Evolutionary conservation across 1,140 invertebrate genomes (phyloP).

Genomic region (Andrena cerasifolii): DNA sequence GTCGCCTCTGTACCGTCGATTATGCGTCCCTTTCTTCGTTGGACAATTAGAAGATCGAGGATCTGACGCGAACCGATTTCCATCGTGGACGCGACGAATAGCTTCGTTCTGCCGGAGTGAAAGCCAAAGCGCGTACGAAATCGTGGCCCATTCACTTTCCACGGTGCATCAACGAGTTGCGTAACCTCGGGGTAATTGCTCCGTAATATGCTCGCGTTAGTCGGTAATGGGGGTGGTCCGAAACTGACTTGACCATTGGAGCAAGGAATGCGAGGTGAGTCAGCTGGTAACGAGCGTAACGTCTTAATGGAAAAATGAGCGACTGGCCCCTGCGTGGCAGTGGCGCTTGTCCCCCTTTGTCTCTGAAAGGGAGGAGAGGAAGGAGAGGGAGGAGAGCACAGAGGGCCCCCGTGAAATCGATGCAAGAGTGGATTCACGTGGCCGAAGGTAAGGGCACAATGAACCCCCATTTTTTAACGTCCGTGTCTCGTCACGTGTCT

Average conservation of each 20-base stretch:
- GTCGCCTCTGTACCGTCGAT: not conserved
- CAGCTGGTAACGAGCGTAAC: not conserved
- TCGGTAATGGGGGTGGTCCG: constrained; percentile 7
- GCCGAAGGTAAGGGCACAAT: constrained; percentile 51
- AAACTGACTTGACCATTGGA: not conserved
- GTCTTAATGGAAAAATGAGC: constrained; percentile 51
- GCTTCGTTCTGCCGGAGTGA: too few relatives aligned
- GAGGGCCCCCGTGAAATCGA: constrained; percentile 47
- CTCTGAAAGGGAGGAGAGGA: not conserved
- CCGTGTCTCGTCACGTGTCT: constrained; percentile 28
- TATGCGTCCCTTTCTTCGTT: not conserved
- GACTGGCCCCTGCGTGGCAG: not conserved
- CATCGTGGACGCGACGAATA: too few relatives aligned
- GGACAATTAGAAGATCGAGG: too few relatives aligned
- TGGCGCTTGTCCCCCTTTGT: constrained; percentile 16
- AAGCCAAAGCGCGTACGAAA: too few relatives aligned
- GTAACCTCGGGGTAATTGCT: not conserved
- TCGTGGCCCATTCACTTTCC: too few relatives aligned
- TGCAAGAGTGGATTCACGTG: constrained; percentile 30
- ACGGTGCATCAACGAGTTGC: not conserved
- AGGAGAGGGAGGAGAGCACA: not conserved
- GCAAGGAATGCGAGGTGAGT: not conserved
- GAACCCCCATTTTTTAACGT: constrained; percentile 64
- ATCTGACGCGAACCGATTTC: too few relatives aligned
- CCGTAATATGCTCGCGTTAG: not conserved